Evolutionary conservation across 2,797 vertebrate species (phyloP).

Genomic region (Rhincodon typus): DNA sequence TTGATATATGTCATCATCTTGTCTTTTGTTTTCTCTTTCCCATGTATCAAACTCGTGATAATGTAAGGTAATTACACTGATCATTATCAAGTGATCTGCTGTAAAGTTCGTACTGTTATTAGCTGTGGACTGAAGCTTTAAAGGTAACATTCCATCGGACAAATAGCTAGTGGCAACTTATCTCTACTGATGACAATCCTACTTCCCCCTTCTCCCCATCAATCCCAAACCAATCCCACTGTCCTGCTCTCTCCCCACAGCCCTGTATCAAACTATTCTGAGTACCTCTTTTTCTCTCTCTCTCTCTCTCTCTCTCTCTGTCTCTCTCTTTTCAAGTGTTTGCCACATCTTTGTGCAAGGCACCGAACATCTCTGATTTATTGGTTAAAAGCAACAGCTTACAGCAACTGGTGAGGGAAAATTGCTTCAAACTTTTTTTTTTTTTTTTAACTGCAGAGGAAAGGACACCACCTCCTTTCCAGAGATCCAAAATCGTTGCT

Average conservation of each 20-base stretch:
- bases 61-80: neutral
- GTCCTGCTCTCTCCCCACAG: neutral
- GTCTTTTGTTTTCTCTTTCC: neutral
- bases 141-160: neutral
- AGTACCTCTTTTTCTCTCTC: neutral
- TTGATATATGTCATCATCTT: neutral
- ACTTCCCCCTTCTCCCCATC: neutral
- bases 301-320: too few species aligned
- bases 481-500: too few species aligned
- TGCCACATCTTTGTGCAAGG: too few species aligned
- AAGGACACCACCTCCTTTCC: too few species aligned
- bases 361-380: too few species aligned
- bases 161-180: too few species aligned
- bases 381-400: too few species aligned
- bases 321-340: too few species aligned
- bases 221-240: neutral
- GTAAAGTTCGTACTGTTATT: neutral
- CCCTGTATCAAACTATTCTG: neutral
- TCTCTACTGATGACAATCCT: neutral
- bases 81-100: neutral
- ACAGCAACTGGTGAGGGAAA: too few species aligned
- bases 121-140: neutral
- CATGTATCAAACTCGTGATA: neutral
- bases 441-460: too few species aligned
- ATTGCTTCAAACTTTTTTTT: too few species aligned